phyloP scores from a whole-genome alignment of 2,113 vertebrate species.

The Panurus biarmicus region DNA sequence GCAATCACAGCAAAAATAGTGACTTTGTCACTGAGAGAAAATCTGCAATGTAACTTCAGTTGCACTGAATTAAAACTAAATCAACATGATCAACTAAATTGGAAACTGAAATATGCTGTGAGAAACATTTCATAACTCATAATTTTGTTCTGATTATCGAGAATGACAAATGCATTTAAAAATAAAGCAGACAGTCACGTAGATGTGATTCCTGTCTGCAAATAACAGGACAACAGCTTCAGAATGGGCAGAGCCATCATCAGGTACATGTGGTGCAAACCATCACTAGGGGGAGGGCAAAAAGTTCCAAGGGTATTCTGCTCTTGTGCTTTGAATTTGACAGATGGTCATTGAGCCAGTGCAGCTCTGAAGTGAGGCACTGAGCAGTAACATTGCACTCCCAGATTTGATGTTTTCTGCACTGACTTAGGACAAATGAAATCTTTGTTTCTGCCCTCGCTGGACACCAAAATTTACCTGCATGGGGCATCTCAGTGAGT shows the following conservation, averaged over 20 bases:
- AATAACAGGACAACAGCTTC: background rate
- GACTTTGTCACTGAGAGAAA: background rate
- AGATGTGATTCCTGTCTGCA: background rate
- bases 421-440: fast-evolving
- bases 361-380: background rate
- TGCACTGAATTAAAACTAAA: background rate
- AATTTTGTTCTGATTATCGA: background rate
- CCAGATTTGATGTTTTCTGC: background rate
- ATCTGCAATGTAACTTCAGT: background rate
- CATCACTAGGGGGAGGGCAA: background rate
- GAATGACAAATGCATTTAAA: background rate
- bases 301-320: background rate
- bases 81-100: background rate
- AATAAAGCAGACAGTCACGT: background rate
- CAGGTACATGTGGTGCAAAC: background rate
- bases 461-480: background rate
- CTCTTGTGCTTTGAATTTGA: background rate
- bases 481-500: background rate
- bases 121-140: background rate
- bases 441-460: background rate
- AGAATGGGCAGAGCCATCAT: background rate
- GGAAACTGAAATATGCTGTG: background rate
- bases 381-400: background rate
- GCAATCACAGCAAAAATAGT: background rate
- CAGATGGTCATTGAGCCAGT: background rate